Evolutionary conservation across 2,797 vertebrate species (phyloP), one percentile per base, ranked within the genome.

Genomic region (Acropternis orthonyx): DNA sequence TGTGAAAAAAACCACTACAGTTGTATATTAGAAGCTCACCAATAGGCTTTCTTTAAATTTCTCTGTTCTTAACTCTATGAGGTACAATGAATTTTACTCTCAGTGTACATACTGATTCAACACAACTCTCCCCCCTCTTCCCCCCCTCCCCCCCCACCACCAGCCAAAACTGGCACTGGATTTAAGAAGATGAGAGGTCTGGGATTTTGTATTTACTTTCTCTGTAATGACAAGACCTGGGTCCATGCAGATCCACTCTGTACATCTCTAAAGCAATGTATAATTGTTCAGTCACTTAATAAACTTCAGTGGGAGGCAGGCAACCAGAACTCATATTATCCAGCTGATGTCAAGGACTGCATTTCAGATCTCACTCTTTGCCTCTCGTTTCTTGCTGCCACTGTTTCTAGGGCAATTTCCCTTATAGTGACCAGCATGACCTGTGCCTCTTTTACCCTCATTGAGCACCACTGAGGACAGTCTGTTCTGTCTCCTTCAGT

Each of bases 1-100:
- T 12, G 1, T n/a, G 4, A 63, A 65, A 63, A 65, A 49, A 46
- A 2, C 1, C 4, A 7, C 1, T 34, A 21, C 23, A 58, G 27
- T 7, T 61, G 2, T 52, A 5, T 54, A 15, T 61, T 89, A 61
- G 36, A 58, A 72, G 5, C 12, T 65, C 6, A 27, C 10, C 46
- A 55, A 18, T 14, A 14, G 2, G n/a, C 28, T 66, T 65, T 67
- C 43, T 71, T 73, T 63, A 83, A 67, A 36, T n/a, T 85, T 67
- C 32, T 66, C 23, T 39, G 11, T 72, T 73, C 65, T 66, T 1
- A 30, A 4, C 27, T 81, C 9, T 19, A 2, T 27, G 63, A 69
- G 6, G 22, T 66, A 16, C 14, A 52, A 67, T 54, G 39, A 79
- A 55, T 76, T 87, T 61, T 24, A 32, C 9, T 44, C 3, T 77